Evolutionary conservation across 2,888 invertebrate species (phyloP), one percentile per base, ranked within the genome.

Genomic region (Eupithecia subumbrata): DNA sequence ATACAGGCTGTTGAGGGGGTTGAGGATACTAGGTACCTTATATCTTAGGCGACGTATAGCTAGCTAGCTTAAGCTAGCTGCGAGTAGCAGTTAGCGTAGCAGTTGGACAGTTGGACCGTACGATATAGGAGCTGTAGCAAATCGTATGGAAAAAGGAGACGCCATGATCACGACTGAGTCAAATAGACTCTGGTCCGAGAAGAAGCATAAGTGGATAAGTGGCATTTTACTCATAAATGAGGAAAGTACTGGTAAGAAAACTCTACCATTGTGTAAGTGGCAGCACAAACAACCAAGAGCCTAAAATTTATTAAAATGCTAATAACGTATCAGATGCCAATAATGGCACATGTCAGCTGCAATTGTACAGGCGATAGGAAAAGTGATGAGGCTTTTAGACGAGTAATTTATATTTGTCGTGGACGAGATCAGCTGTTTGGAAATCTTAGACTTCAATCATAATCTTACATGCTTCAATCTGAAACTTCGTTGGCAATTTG

Each of bases 261-360:
- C 12, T 25, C 12, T 60, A 12, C 14, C 25, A 60, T 25, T 25
- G 25, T 14, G 60, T 25, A 60, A 25, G 25, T 60, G 60, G 12
- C 60, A 22, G 25, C 60, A 52, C 67, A 67, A 75, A 37, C 30
- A 68, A 43, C 45, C 9, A 63, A 43, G 25, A 30, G 64, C 22
- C 63, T 63, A 11, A n/a, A 9, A 75, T 71, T 72, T 77, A 77
- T 74, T 74, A 45, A 52, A 77, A 77, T 77, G 74, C 72, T 76
- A 77, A 77, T 77, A 74, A 25, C 60, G 60, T 66, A 74, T 74
- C 40, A 37, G 69, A 69, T 74, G 74, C 72, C 74, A 74, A 69
- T 77, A 77, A 66, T 56, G 69, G 43, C 11, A 34, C 34, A 74
- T 34, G 74, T 77, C 76, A 74, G 66, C 60, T 74, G 74, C 72